A percentile compares a stretch with the other conserved stretches of the same genome.
These are phyloP conservation scores for Lophius americanus DNA, from an alignment of 2,797 vertebrate species.

Conservation along the genomic window DNA sequence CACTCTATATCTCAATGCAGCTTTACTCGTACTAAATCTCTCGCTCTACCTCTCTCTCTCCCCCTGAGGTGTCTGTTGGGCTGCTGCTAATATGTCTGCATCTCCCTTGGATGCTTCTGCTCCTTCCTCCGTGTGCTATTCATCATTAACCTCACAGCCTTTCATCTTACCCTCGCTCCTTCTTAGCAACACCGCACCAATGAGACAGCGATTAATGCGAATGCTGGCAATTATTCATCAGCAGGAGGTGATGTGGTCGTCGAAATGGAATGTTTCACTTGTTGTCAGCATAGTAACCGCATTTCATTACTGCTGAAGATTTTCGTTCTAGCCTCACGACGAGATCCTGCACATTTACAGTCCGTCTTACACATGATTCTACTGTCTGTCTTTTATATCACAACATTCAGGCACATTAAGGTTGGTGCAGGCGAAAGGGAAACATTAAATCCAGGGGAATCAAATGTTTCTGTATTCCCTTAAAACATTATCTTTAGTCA, in stretches of 20 bases:
- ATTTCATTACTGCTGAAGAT: no score
- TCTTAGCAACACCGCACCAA: conserved; percentile 15
- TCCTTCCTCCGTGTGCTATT: background rate
- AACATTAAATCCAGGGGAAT: background rate
- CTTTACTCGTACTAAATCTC: background rate
- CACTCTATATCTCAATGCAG: background rate
- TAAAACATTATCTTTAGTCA: background rate
- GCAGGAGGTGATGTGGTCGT: conserved; percentile 1
- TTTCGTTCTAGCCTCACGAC: no score
- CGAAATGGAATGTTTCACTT: background rate
- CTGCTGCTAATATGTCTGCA: background rate
- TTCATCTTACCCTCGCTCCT: conserved; percentile 11
- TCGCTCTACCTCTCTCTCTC: no score
- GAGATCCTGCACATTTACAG: no score
- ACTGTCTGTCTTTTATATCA: background rate
- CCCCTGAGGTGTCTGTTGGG: background rate
- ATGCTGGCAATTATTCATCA: conserved; percentile 5
- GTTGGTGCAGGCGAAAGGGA: no score
- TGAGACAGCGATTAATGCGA: conserved; percentile 11
- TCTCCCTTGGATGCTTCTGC: conserved; percentile 7
- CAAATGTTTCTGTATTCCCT: background rate
- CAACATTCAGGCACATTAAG: background rate
- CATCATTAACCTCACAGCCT: conserved; percentile 15
- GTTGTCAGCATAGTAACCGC: background rate
- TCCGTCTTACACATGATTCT: no score